A percentile compares a stretch with the other conserved stretches of the same genome.
Conservation (phyloP, 2,888 invertebrate genomes). For the Lithophane socia region DNA sequence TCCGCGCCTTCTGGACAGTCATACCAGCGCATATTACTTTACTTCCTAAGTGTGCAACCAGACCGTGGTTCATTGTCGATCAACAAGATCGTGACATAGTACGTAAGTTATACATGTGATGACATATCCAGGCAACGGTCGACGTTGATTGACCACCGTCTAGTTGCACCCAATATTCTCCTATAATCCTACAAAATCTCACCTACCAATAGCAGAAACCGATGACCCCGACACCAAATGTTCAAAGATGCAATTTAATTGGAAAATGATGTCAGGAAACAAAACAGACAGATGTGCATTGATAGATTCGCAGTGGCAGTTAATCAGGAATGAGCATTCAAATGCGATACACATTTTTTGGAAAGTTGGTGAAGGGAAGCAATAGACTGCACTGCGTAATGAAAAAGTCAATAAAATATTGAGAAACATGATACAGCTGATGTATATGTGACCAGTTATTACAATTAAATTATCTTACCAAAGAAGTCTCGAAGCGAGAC, state of each 20-base stretch:
- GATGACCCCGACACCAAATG: conserved; percentile 52
- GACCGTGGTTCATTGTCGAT: not conserved
- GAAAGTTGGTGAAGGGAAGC: conserved; percentile 21
- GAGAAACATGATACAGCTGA: conserved; percentile 43
- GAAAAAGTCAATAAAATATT: conserved; percentile 30
- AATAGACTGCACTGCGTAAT: conserved; percentile 23
- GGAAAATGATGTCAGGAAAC: conserved; percentile 31
- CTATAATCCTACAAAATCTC: not conserved
- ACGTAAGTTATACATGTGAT: not conserved
- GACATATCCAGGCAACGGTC: not conserved
- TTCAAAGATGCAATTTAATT: conserved; percentile 27
- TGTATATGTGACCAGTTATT: conserved; percentile 28
- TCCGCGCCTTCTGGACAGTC: conserved; percentile 75
- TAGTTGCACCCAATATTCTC: conserved; percentile 4
- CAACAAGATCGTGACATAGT: not conserved
- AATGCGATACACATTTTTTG: conserved; percentile 34
- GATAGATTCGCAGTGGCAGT: conserved; percentile 26
- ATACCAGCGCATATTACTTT: conserved; percentile 5
- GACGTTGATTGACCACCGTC: conserved; percentile 1
- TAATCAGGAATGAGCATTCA: conserved; percentile 37
- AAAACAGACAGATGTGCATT: conserved; percentile 22
- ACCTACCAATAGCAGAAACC: conserved; percentile 8
- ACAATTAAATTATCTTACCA: conserved; percentile 64
- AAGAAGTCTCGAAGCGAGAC: conserved; percentile 68
- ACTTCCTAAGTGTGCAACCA: not conserved